Percentiles rank a stretch among this genome's conserved stretches.
These are phyloP conservation scores for Pipistrellus pygmaeus DNA, from an alignment of 2,797 vertebrate genomes.

Conservation along the genomic window DNA sequence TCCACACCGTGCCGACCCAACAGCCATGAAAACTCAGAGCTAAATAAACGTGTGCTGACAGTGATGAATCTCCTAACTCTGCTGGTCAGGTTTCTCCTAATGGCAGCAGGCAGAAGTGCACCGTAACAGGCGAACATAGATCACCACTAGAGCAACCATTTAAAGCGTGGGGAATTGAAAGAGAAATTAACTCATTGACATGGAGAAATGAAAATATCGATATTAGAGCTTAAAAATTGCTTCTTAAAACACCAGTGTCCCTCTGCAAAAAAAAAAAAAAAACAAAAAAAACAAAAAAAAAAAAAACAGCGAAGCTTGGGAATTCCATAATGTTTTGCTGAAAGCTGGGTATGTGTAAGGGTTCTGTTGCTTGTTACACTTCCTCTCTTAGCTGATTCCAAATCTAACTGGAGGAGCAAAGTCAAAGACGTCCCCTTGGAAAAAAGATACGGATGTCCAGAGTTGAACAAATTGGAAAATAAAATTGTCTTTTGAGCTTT, in stretches of 20 bases:
- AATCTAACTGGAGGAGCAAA: constrained; percentile 70
- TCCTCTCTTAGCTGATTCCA: constrained; percentile 66
- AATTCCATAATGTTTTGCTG: constrained; percentile 73
- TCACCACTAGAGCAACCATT: constrained; percentile 62
- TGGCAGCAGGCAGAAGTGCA: constrained; percentile 62
- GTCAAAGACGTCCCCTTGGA: constrained; percentile 56
- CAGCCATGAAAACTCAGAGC: constrained; percentile 66
- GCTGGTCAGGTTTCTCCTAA: constrained; percentile 74
- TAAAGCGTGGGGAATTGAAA: constrained; percentile 60
- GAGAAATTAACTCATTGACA: constrained; percentile 66
- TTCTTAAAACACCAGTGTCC: not conserved
- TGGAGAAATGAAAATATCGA: constrained; percentile 48
- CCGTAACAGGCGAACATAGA: constrained; percentile 54
- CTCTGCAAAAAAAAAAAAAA: not conserved
- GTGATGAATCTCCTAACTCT: constrained; percentile 68
- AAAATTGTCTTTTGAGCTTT: constrained; percentile 62
- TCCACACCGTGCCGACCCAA: constrained; percentile 15
- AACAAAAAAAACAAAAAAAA: constrained; percentile 6
- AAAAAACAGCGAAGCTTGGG: constrained; percentile 35
- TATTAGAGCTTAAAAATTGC: constrained; percentile 46
- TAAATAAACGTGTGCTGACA: constrained; percentile 62
- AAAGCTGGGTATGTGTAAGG: constrained; percentile 76
- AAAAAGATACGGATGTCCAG: not conserved
- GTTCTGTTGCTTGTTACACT: constrained; percentile 72
- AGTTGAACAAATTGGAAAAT: constrained; percentile 57